Conservation (phyloP, 2,113 vertebrate species). For the Labrus mixtus region DNA sequence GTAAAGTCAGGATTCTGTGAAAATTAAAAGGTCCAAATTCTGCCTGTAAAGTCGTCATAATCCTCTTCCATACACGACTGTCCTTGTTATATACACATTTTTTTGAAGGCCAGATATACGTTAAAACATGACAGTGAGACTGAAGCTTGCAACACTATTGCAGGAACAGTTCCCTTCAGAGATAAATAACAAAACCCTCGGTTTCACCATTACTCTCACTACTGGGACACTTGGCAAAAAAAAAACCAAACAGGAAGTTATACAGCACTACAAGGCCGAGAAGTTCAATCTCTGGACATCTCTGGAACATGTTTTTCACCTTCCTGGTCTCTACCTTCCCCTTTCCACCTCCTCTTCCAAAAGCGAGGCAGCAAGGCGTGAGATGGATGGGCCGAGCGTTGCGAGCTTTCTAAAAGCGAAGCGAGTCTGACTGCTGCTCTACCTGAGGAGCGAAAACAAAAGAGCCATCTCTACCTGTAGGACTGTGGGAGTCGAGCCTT, state of each 20-base stretch:
- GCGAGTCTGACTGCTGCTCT: slow-evolving; percentile 69
- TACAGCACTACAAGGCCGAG: slow-evolving; percentile 38
- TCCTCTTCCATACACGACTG: too few species aligned
- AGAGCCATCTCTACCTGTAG: slow-evolving; percentile 81
- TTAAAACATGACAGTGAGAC: background rate
- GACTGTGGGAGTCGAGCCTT: slow-evolving; percentile 78
- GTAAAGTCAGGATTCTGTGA: too few species aligned
- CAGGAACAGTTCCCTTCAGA: background rate
- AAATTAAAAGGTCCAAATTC: too few species aligned
- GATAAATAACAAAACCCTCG: slow-evolving; percentile 5
- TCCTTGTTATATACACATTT: background rate
- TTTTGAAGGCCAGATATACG: background rate
- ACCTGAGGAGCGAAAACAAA: slow-evolving; percentile 81
- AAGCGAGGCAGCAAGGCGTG: slow-evolving; percentile 43
- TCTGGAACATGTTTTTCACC: slow-evolving; percentile 68
- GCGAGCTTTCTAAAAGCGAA: slow-evolving; percentile 63
- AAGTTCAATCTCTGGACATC: slow-evolving; percentile 70
- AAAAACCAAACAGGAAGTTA: slow-evolving; percentile 51
- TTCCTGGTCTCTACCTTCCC: slow-evolving; percentile 52
- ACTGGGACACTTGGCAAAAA: slow-evolving; percentile 15
- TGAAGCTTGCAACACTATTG: slow-evolving; percentile 1
- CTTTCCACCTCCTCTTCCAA: slow-evolving; percentile 54
- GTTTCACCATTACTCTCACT: slow-evolving; percentile 41
- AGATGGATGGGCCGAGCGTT: slow-evolving; percentile 71
- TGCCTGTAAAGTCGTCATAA: too few species aligned